Evolutionary conservation across 2,888 invertebrate species (phyloP).

Genomic region (Drosophila yooni): DNA sequence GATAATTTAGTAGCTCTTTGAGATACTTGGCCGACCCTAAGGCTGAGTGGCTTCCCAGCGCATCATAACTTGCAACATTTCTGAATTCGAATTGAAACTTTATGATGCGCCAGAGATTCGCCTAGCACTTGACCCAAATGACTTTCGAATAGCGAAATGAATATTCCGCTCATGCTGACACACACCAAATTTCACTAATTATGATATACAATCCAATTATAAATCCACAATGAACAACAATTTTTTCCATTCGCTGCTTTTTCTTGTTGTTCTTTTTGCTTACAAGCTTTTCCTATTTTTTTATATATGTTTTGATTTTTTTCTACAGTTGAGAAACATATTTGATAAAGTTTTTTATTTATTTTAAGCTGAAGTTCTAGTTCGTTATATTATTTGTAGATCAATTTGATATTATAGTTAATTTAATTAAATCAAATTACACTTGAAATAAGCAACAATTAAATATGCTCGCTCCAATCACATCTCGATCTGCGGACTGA

Average conservation of each 20-base stretch:
- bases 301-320: neutral
- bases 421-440: too few relatives aligned
- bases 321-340: too few relatives aligned
- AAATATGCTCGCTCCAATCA: neutral
- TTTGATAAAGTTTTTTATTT: neutral
- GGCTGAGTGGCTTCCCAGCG: neutral
- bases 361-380: neutral
- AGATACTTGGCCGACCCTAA: conserved; percentile 2
- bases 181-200: neutral
- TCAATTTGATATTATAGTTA: too few relatives aligned
- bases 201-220: neutral
- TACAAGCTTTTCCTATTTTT: neutral
- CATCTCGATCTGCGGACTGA: neutral
- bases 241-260: neutral
- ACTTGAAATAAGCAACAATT: neutral
- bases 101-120: conserved; percentile 3
- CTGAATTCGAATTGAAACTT: conserved; percentile 10
- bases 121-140: conserved; percentile 9
- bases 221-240: neutral
- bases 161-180: neutral
- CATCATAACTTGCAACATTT: conserved; percentile 18
- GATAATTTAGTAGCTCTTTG: conserved; percentile 27
- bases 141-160: neutral
- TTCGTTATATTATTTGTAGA: too few relatives aligned
- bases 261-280: neutral